Conservation (phyloP, 2,888 invertebrate genomes). For the Cosmia pyralina region DNA sequence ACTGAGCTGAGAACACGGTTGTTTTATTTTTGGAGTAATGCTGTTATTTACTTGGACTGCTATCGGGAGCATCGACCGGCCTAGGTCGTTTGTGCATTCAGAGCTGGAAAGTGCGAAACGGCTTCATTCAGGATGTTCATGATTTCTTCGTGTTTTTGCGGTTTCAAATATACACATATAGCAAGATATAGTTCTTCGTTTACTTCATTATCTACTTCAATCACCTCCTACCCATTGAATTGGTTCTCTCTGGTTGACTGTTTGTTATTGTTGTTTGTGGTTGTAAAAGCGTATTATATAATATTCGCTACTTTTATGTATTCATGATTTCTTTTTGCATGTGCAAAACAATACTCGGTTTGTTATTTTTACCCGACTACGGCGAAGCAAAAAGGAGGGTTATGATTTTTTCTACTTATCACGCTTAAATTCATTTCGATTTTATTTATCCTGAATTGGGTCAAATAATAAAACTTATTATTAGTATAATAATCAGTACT, state of each 20-base stretch:
- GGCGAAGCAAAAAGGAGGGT: too few species aligned
- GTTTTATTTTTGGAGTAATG: constrained; percentile 64
- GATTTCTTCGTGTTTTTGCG: constrained; percentile 25
- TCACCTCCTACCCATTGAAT: constrained; percentile 5
- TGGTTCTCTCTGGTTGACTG: constrained; percentile 7
- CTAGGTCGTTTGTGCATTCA: constrained; percentile 69
- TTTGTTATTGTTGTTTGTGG: constrained; percentile 47
- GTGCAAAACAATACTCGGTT: background rate
- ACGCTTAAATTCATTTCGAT: constrained; percentile 1
- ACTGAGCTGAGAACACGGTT: constrained; percentile 29
- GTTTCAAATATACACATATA: constrained; percentile 12
- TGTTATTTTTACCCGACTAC: too few species aligned
- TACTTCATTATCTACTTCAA: constrained; percentile 6
- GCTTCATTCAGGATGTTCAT: constrained; percentile 50
- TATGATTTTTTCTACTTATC: constrained; percentile 17
- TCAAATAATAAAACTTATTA: constrained; percentile 5
- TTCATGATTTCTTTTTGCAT: constrained; percentile 36
- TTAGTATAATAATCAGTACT: background rate
- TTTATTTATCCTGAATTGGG: background rate
- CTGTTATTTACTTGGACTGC: constrained; percentile 64
- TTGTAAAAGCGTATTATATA: constrained; percentile 6
- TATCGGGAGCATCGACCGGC: constrained; percentile 69
- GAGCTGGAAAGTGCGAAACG: constrained; percentile 42
- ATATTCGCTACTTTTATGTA: constrained; percentile 21
- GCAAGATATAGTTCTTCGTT: constrained; percentile 10